These are phyloP conservation scores for Labroides dimidiatus DNA, from an alignment of 2,797 vertebrate genomes.

Conservation along the genomic window DNA sequence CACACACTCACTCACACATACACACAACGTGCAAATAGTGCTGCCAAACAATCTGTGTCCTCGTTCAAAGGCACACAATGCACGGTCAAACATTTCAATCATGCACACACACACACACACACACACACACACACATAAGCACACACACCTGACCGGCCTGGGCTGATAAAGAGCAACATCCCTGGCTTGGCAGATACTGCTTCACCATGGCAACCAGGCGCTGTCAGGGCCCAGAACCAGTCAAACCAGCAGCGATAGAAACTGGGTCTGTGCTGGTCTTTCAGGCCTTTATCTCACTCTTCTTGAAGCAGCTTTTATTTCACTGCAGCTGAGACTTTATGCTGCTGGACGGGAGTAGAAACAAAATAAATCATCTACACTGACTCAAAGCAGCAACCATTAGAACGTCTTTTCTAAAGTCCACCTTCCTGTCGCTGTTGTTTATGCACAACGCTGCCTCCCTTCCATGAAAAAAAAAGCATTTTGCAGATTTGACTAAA, in stretches of 20 bases:
- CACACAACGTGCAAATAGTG: constrained; percentile 36
- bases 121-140: constrained; percentile 36
- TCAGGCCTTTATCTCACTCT: constrained; percentile 14
- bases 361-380: too few species aligned
- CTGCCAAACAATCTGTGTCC: constrained; percentile 47
- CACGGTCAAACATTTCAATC: constrained; percentile 51
- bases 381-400: constrained; percentile 5
- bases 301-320: not conserved
- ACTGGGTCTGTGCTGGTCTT: not conserved
- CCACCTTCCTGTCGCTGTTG: not conserved
- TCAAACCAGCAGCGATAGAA: constrained; percentile 41
- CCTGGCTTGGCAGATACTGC: constrained; percentile 46
- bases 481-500: constrained; percentile 3
- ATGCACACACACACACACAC: constrained; percentile 35
- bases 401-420: too few species aligned
- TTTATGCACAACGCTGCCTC: not conserved
- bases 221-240: constrained; percentile 44
- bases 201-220: constrained; percentile 62
- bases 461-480: not conserved
- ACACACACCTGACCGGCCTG: constrained; percentile 51
- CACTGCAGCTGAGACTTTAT: not conserved
- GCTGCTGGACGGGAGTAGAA: too few species aligned
- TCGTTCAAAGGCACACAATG: constrained; percentile 52
- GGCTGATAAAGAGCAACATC: constrained; percentile 71
- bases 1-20: constrained; percentile 26